Evolutionary conservation across 1,140 invertebrate species (phyloP).

Genomic region (Drosophila virilis): DNA sequence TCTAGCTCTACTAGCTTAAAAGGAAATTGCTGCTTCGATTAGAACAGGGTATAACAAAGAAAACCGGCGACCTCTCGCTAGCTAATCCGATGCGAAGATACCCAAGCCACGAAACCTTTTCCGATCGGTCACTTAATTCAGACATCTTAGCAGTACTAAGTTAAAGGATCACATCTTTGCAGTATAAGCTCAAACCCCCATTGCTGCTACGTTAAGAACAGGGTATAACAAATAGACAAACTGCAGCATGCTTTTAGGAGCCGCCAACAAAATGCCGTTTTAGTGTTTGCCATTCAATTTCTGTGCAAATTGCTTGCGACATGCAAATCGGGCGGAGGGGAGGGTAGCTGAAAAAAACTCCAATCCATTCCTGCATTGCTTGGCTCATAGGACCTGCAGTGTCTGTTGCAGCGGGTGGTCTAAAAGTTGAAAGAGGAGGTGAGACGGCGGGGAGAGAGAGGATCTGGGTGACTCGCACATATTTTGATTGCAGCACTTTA

Average conservation of each 20-base stretch:
- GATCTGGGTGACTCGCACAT: background rate
- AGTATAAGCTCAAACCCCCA: no score
- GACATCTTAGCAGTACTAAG: no score
- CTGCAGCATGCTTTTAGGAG: slow-evolving; percentile 1
- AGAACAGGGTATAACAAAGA: no score
- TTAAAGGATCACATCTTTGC: no score
- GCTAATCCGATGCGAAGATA: no score
- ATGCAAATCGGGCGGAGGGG: slow-evolving; percentile 17
- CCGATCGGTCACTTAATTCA: no score
- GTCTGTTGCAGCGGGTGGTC: background rate
- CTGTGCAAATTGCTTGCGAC: slow-evolving; percentile 30
- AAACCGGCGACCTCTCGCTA: no score
- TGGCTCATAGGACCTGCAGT: background rate
- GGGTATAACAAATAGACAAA: slow-evolving; percentile 8
- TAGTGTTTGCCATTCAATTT: slow-evolving; percentile 22
- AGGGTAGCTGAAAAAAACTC: no score
- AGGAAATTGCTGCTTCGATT: no score
- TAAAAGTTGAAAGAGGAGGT: background rate
- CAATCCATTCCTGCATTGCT: slow-evolving; percentile 26
- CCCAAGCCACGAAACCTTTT: no score
- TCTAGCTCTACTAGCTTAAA: no score
- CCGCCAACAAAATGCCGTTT: background rate
- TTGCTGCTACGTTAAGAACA: background rate
- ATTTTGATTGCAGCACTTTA: slow-evolving; percentile 12
- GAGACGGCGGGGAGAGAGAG: background rate